A percentile compares a stretch with the other conserved stretches of the same genome.
These are phyloP conservation scores for Leptocoma aspasia DNA, from an alignment of 2,113 vertebrate genomes.

Conservation along the genomic window DNA sequence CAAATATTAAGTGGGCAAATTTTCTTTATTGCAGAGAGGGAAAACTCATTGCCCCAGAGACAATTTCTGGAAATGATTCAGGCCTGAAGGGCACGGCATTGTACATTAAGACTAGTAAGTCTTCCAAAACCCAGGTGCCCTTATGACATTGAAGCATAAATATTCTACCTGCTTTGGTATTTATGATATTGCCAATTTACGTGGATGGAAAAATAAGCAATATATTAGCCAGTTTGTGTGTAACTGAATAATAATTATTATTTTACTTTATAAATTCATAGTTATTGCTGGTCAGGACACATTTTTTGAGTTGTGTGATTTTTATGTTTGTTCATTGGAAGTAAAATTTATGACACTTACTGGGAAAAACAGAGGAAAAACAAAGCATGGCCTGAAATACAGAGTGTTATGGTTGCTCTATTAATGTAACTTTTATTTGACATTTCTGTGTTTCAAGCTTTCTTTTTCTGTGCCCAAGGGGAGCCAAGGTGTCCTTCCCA, in stretches of 20 bases:
- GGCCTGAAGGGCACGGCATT: background rate
- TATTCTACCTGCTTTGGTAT: background rate
- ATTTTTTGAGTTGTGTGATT: background rate
- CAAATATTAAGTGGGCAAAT: background rate
- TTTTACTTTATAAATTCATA: background rate
- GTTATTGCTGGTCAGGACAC: background rate
- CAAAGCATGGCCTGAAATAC: background rate
- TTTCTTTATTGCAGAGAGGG: background rate
- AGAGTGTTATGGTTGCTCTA: background rate
- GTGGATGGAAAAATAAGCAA: background rate
- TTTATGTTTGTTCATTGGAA: background rate
- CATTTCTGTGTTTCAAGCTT: background rate
- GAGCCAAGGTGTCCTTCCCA: background rate
- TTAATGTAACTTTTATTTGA: background rate
- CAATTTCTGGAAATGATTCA: background rate
- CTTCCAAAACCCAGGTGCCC: background rate
- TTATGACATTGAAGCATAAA: background rate
- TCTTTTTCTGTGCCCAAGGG: background rate
- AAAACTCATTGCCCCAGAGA: background rate
- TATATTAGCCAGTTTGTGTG: background rate
- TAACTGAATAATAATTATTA: background rate
- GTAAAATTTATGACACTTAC: background rate
- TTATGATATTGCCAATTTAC: background rate
- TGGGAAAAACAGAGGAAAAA: background rate
- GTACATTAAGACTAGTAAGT: background rate